These are phyloP conservation scores for Halichoeres trimaculatus DNA, from an alignment of 2,113 vertebrate species.

Conservation along the genomic window DNA sequence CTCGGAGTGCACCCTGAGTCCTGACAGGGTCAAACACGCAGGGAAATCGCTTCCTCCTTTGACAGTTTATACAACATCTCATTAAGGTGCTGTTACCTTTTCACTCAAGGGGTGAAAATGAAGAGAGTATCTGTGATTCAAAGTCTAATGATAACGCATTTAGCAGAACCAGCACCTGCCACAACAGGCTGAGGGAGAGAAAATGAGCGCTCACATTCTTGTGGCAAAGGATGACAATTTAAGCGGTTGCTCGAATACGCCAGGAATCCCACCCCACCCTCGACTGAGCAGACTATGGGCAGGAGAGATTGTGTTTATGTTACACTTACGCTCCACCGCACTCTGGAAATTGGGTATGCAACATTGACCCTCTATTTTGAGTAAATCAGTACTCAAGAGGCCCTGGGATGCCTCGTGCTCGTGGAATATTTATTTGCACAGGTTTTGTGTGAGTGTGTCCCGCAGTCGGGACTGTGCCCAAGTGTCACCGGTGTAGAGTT, in stretches of 20 bases:
- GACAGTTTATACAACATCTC: conserved; percentile 29
- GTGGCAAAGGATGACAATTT: conserved; percentile 84
- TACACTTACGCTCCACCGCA: conserved; percentile 82
- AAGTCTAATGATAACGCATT: conserved; percentile 56
- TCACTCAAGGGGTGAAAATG: conserved; percentile 8
- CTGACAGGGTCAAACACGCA: conserved; percentile 27
- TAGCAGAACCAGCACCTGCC: conserved; percentile 78
- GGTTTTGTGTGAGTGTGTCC: conserved; percentile 61
- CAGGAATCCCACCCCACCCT: conserved; percentile 83
- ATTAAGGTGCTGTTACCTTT: conserved; percentile 23
- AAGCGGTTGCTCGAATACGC: conserved; percentile 77
- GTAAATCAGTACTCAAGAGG: conserved; percentile 81
- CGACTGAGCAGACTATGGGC: conserved; percentile 69
- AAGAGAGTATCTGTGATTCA: conserved; percentile 12
- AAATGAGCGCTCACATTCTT: conserved; percentile 81
- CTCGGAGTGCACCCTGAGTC: conserved; percentile 23
- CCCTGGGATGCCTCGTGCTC: conserved; percentile 69
- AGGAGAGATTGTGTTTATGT: conserved; percentile 82
- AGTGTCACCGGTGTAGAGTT: conserved; percentile 71
- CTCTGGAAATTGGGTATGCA: conserved; percentile 84
- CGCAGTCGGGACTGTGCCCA: conserved; percentile 44
- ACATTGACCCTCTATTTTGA: conserved; percentile 83
- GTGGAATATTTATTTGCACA: conserved; percentile 79
- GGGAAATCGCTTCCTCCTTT: conserved; percentile 36
- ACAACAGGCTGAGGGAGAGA: conserved; percentile 71